A percentile compares a stretch with the other conserved stretches of the same genome.
These are phyloP conservation scores for Perca fluviatilis DNA, from an alignment of 2,113 vertebrate genomes.

Conservation along the genomic window DNA sequence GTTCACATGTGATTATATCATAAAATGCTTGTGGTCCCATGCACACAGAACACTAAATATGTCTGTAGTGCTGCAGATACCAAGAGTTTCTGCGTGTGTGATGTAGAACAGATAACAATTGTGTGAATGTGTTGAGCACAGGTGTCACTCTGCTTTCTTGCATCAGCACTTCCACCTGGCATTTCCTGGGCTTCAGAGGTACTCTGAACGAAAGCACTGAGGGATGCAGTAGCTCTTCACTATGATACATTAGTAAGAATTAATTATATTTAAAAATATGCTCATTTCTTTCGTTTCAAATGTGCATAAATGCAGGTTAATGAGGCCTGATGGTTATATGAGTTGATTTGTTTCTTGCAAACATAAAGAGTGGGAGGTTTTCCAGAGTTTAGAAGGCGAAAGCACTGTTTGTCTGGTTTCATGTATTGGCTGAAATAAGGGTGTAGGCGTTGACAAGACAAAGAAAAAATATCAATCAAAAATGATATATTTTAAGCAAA, in stretches of 20 bases:
- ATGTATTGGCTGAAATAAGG: slow-evolving; percentile 9
- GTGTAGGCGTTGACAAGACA: slow-evolving; percentile 31
- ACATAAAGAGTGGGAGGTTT: slow-evolving; percentile 60
- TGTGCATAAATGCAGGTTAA: slow-evolving; percentile 38
- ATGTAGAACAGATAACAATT: slow-evolving; percentile 55
- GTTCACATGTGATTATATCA: slow-evolving; percentile 12
- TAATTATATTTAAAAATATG: background rate
- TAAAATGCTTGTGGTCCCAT: slow-evolving; percentile 5
- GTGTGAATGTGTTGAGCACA: slow-evolving; percentile 11
- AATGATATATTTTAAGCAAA: slow-evolving; percentile 16
- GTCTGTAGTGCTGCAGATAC: slow-evolving; percentile 42
- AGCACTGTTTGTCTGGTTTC: slow-evolving; percentile 8
- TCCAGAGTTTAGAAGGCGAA: slow-evolving; percentile 29
- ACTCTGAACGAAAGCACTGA: slow-evolving; percentile 27
- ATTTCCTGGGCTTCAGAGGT: slow-evolving; percentile 46
- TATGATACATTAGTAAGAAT: background rate
- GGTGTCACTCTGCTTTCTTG: slow-evolving; percentile 32
- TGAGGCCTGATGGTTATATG: slow-evolving; percentile 35
- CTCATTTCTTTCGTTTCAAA: slow-evolving; percentile 10
- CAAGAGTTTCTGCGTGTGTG: slow-evolving; percentile 13
- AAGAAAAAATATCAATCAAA: slow-evolving; percentile 19
- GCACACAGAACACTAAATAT: slow-evolving; percentile 33
- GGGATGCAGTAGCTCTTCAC: background rate
- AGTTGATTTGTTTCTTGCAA: slow-evolving; percentile 66
- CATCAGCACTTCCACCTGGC: slow-evolving; percentile 57